Base-by-base conservation (phyloP, 1,140 invertebrate species). In the Cotesia chilonis region DNA sequence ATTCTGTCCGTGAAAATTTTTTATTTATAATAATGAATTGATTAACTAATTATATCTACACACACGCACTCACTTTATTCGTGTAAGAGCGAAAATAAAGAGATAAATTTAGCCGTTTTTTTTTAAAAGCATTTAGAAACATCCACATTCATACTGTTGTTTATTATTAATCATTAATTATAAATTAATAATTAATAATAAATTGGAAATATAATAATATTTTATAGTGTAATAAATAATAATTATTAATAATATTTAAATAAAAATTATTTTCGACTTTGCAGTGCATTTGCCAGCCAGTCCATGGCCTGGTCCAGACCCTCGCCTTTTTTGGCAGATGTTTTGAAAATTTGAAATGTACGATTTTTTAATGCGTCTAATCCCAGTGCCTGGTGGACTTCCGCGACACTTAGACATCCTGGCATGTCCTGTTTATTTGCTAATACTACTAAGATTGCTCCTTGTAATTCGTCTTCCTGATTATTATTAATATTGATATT, bases 351-450 rank as follows among this genome's bases (percentile, higher is more conserved):
- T 91, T 99, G 98, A 88, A 99, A 99, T 81, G 97, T 98, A 85
- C 98, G 90, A 88, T 97, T 98, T 86, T 97, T 97, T 7, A 99
- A 88, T 20, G 94, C 92, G 77, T 98, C 95, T 67, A 99, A 88
- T 7, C 98, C 98, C 54, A 99, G 88, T 0, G 97, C 95, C 87
- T 97, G 96, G 83, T 99, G 96, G 17, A 99, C 96, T 87, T 99
- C 98, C 0, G 97, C 94, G 0, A 98, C 94, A 66, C 94, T 95
- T 90, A 99, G 92, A 81, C 97, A 97, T 37, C 97, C 97, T 67
- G 97, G 94, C 90, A 99, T 97, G 84, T 99, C 98, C 87, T 99
- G 98, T 89, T 99, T 99, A 84, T 99, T 99, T n/a, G 98, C 98
- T 80, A 99, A 87, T 51, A 99, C 96, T 41, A 99, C 94, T 72